Conservation (phyloP, 2,797 vertebrate genomes). For the Propithecus perrieri region DNA sequence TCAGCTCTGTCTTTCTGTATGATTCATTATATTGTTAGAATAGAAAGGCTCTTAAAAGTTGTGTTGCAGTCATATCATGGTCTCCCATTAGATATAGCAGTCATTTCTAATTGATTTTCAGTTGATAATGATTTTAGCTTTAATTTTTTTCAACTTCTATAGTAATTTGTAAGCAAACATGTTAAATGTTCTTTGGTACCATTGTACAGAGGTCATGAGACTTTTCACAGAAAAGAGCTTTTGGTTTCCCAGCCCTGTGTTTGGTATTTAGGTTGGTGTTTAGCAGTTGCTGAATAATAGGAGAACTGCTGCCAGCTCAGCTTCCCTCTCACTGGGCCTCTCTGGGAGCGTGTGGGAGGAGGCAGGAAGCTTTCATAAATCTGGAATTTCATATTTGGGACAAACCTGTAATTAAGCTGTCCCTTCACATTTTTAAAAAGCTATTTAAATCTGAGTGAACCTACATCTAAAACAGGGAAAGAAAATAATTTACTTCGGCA, state of each 20-base stretch:
- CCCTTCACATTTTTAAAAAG: conserved; percentile 30
- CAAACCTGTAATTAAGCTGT: conserved; percentile 35
- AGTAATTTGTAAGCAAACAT: background rate
- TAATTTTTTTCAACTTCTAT: background rate
- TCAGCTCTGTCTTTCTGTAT: background rate
- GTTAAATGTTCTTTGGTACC: background rate
- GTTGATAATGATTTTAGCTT: background rate
- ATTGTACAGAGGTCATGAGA: background rate
- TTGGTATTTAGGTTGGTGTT: background rate
- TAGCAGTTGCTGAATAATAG: background rate
- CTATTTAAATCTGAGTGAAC: conserved; percentile 43
- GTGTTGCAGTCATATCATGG: background rate
- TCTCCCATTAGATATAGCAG: background rate
- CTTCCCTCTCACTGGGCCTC: background rate
- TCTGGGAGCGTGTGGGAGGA: background rate
- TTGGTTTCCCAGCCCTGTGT: background rate
- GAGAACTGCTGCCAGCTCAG: background rate
- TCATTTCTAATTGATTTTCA: conserved; percentile 35
- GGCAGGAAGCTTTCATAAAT: conserved; percentile 6
- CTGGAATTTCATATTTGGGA: conserved; percentile 28
- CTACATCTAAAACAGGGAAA: conserved; percentile 26
- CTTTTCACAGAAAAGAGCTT: conserved; percentile 5
- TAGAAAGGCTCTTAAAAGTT: background rate
- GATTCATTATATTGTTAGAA: background rate
- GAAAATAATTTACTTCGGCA: conserved; percentile 40